Base-by-base conservation (phyloP, 30 jellyfish, hydroid and myxozoan genomes). In the Cassiopea andromeda region DNA sequence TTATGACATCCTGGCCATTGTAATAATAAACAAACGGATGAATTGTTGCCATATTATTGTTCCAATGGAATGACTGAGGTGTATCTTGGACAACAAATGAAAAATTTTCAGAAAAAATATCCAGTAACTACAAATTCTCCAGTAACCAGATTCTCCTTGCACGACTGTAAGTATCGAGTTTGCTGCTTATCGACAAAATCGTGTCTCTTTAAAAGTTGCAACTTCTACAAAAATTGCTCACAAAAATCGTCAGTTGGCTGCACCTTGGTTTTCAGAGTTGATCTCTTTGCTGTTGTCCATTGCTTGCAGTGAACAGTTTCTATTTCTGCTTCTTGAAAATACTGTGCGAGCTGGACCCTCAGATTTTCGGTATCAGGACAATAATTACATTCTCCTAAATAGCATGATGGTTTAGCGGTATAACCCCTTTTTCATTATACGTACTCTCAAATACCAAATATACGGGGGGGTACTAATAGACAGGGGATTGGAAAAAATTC, bases 121-220 rank as follows among this genome's bases (percentile, higher is more conserved):
- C 90, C 94, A 7, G 58, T 45, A 2, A 87, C 90, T 7, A 87
- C 15, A n/a, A 87, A 9, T 75, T 64, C 69, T n/a, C 90, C 94
- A 15, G 57, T 69, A 9, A 2, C 47, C 14, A 77, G 73, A 1
- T 5, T 17, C n/a, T 77, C 86, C 72, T 77, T 77, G 17, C 59
- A 15, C 3, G 78, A n/a, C 14, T 16, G 15, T 7, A 80, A 61
- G 27, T 60, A 78, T 18, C 46, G 19, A 7, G 96, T 45, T 64
- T 84, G 93, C 57, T 88, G 87, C 19, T 49, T 78, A 8, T 86
- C 96, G 47, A 77, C 60, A 68, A 88, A 88, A 59, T 68, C 91
- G 49, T 88, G 92, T 18, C 77, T 69, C 78, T 67, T 64, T 48
- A 88, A 85, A 45, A 7, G 17, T 2, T 67, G 80, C 1, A 80